A percentile compares a stretch with the other conserved stretches of the same genome.
phyloP scores from a whole-genome alignment of 2,797 vertebrate species.

The Synaphobranchus kaupii region DNA sequence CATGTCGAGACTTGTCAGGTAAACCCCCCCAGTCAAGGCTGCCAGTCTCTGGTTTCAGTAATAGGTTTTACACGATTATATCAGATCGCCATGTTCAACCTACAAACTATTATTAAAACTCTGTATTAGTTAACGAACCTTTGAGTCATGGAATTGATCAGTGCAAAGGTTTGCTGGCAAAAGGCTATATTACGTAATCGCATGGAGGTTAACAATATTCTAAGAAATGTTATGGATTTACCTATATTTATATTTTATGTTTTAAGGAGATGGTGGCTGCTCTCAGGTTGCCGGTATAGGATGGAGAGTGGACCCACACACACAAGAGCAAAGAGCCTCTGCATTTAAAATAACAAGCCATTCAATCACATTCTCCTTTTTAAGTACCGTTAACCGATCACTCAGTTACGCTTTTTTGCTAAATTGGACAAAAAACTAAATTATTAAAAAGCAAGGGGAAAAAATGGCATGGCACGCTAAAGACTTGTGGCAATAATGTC shows the following conservation, averaged over 20 bases:
- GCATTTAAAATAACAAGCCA: background rate
- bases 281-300: background rate
- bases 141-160: background rate
- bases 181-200: background rate
- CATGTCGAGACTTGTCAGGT: background rate
- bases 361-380: background rate
- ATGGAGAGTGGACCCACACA: background rate
- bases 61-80: background rate
- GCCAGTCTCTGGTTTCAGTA: too few species aligned
- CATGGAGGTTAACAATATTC: background rate
- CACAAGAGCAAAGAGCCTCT: too few species aligned
- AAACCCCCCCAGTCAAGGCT: background rate
- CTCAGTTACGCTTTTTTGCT: slow-evolving; percentile 10
- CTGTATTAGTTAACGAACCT: background rate
- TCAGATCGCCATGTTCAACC: background rate
- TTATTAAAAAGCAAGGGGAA: background rate
- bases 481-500: slow-evolving; percentile 26
- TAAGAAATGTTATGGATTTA: background rate
- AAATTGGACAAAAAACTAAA: slow-evolving; percentile 1
- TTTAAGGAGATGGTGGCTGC: background rate
- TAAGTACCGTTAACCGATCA: slow-evolving; percentile 17
- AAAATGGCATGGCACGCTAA: background rate
- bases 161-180: background rate
- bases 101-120: background rate
- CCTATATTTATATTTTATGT: background rate